Percentiles rank a stretch among this genome's conserved stretches.
Conservation (phyloP, 2,888 invertebrate genomes). For the Lithophane socia region DNA sequence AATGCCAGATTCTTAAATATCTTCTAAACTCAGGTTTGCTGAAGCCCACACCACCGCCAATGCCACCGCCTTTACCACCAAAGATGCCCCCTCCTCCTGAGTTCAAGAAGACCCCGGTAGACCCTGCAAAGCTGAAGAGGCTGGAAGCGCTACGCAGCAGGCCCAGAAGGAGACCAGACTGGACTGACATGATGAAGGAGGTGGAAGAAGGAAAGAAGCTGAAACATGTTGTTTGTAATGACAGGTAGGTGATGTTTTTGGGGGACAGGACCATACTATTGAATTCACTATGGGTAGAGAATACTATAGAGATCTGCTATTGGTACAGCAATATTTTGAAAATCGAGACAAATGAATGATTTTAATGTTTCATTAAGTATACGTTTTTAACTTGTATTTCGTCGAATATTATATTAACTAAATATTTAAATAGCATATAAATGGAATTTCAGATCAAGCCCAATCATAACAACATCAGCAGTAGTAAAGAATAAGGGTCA, state of each 20-base stretch:
- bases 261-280: neutral
- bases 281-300: neutral
- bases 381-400: neutral
- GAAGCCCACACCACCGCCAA: constrained; percentile 90
- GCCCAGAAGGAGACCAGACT: constrained; percentile 95
- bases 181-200: constrained; percentile 97
- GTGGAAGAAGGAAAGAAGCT: constrained; percentile 95
- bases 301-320: neutral
- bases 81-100: constrained; percentile 91
- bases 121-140: constrained; percentile 91
- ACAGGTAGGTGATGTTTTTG: constrained; percentile 76
- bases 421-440: neutral
- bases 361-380: neutral
- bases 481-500: constrained; percentile 94
- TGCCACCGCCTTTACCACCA: constrained; percentile 94
- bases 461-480: constrained; percentile 90
- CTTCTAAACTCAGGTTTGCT: constrained; percentile 78
- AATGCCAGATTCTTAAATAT: neutral
- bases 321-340: neutral
- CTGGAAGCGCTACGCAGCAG: constrained; percentile 94
- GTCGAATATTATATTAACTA: too few relatives aligned
- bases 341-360: neutral
- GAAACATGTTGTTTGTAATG: constrained; percentile 96
- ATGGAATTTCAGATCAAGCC: constrained; percentile 88
- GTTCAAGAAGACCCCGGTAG: constrained; percentile 91